Percentiles rank a stretch among this genome's conserved stretches.
Conservation (phyloP, 1,140 invertebrate species). For the Macrobrachium rosenbergii region DNA sequence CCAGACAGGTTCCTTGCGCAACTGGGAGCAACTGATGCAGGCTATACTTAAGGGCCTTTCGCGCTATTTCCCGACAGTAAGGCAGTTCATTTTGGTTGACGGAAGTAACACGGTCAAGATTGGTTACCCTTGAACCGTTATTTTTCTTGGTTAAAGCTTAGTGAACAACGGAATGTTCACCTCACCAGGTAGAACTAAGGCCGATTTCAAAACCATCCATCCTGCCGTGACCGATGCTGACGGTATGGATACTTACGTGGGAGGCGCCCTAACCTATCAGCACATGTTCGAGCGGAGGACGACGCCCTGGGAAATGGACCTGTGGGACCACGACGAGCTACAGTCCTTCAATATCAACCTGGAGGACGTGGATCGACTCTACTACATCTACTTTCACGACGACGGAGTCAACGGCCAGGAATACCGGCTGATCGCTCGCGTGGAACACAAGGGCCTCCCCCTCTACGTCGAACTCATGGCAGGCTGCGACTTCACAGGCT, state of each 20-base stretch:
- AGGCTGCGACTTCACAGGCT: constrained; percentile 42
- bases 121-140: too few species aligned
- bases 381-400: constrained; percentile 11
- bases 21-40: too few species aligned
- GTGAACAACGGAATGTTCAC: too few species aligned
- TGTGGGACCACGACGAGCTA: constrained; percentile 14
- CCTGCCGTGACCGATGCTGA: constrained; percentile 1
- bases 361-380: constrained; percentile 19
- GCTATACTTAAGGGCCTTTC: too few species aligned
- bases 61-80: too few species aligned
- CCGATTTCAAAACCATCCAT: constrained; percentile 4
- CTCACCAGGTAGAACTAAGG: too few species aligned
- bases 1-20: too few species aligned
- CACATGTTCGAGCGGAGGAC: constrained; percentile 38
- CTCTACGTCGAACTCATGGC: constrained; percentile 28
- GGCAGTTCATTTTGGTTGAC: too few species aligned
- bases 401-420: background rate
- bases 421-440: constrained; percentile 12
- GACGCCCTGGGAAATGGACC: constrained; percentile 41
- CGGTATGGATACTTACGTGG: background rate
- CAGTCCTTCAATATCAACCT: constrained; percentile 26
- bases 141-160: too few species aligned
- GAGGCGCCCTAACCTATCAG: constrained; percentile 1
- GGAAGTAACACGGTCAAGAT: too few species aligned
- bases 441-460: constrained; percentile 1